Evolutionary conservation across 2,888 invertebrate species (phyloP).

Genomic region (Epinotia ramella): DNA sequence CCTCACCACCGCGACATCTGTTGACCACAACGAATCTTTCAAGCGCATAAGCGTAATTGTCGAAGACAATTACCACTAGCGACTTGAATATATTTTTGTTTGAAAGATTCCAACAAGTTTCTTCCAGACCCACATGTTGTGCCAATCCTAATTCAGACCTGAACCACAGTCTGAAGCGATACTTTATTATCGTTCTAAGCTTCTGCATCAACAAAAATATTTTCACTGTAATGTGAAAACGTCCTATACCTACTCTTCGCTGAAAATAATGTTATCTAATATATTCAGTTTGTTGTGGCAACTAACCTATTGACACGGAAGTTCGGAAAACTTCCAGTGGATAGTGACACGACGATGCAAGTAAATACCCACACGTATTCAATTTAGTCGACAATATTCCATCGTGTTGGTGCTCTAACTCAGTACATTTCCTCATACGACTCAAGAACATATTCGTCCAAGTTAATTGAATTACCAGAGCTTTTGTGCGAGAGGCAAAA

Average conservation of each 20-base stretch:
- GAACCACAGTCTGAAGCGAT: too few relatives aligned
- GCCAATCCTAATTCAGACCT: too few relatives aligned
- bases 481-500: slow-evolving; percentile 49
- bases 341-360: slow-evolving; percentile 39
- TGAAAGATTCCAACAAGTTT: too few relatives aligned
- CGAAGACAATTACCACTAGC: too few relatives aligned
- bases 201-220: too few relatives aligned
- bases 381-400: slow-evolving; percentile 79
- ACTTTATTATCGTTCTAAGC: too few relatives aligned
- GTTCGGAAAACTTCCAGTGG: slow-evolving; percentile 13
- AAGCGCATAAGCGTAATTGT: too few relatives aligned
- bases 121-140: too few relatives aligned
- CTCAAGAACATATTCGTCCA: slow-evolving; percentile 63
- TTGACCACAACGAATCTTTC: too few relatives aligned
- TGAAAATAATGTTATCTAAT: neutral
- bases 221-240: too few relatives aligned
- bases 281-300: slow-evolving; percentile 25
- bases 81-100: too few relatives aligned
- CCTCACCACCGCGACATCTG: too few relatives aligned
- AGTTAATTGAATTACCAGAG: slow-evolving; percentile 61
- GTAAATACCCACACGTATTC: slow-evolving; percentile 78
- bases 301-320: slow-evolving; percentile 27
- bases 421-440: slow-evolving; percentile 60
- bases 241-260: neutral
- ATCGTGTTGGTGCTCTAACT: slow-evolving; percentile 67